Conservation (phyloP, 2,797 vertebrate species). For the Sciaenops ocellatus region DNA sequence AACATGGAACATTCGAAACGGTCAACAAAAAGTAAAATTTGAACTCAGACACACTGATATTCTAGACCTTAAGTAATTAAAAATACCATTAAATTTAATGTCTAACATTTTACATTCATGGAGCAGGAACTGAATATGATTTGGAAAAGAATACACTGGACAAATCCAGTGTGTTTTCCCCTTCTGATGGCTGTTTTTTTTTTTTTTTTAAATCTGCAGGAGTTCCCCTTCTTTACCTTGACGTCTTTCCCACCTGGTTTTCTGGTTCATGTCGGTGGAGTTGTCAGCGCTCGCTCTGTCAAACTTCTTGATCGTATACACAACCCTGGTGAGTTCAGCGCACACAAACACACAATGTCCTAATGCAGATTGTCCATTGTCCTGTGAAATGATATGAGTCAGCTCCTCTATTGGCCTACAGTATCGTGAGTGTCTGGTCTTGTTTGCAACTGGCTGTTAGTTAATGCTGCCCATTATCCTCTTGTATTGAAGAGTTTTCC, state of each 20-base stretch:
- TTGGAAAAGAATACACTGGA: not conserved
- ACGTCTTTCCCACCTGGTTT: slow-evolving; percentile 95
- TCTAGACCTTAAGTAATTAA: not conserved
- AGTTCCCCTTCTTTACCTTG: slow-evolving; percentile 98
- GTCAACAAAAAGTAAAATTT: not conserved
- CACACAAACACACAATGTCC: slow-evolving; percentile 5
- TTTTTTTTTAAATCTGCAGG: slow-evolving; percentile 78
- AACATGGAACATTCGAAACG: not conserved
- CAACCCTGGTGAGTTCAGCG: slow-evolving; percentile 92
- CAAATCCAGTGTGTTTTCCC: slow-evolving; percentile 13
- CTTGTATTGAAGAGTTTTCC: slow-evolving; percentile 47
- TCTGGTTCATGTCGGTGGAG: slow-evolving; percentile 94
- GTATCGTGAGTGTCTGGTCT: slow-evolving; percentile 51
- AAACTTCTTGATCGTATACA: slow-evolving; percentile 98
- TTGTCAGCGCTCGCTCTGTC: slow-evolving; percentile 97
- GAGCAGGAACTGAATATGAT: not conserved
- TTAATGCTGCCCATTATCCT: slow-evolving; percentile 47
- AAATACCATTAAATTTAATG: not conserved
- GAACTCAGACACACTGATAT: not conserved
- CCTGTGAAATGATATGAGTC: slow-evolving; percentile 32
- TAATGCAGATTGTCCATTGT: slow-evolving; percentile 31
- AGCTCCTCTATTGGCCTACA: slow-evolving; percentile 46
- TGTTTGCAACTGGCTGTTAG: slow-evolving; percentile 55
- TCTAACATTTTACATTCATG: not conserved
- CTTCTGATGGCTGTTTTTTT: slow-evolving; percentile 27